Conservation (phyloP, 2,888 invertebrate genomes). For the Chelonus formosanus region DNA sequence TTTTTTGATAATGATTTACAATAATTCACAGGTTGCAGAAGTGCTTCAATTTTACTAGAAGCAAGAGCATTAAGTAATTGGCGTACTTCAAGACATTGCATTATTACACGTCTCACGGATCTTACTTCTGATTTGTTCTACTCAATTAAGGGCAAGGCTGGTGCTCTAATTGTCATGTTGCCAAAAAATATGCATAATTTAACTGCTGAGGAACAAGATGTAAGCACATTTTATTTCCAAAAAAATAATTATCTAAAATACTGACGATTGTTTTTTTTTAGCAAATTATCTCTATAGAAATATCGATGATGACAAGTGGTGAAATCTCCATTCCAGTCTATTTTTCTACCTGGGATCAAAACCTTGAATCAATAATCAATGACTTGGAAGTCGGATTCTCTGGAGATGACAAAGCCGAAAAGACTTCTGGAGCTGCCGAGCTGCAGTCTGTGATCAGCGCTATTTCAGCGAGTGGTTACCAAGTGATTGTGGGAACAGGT, state of each 20-base stretch:
- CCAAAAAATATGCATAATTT: slow-evolving; percentile 77
- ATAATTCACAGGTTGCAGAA: slow-evolving; percentile 75
- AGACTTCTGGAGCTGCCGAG: slow-evolving; percentile 71
- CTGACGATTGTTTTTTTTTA: slow-evolving; percentile 3
- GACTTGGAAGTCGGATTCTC: slow-evolving; percentile 78
- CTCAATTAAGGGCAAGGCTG: slow-evolving; percentile 81
- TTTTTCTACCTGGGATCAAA: slow-evolving; percentile 80
- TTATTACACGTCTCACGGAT: slow-evolving; percentile 82
- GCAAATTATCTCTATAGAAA: slow-evolving; percentile 81
- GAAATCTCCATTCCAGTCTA: slow-evolving; percentile 88
- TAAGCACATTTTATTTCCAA: slow-evolving; percentile 50
- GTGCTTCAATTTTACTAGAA: slow-evolving; percentile 86
- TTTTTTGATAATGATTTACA: slow-evolving; percentile 23
- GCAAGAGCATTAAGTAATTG: slow-evolving; percentile 85
- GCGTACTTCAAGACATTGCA: slow-evolving; percentile 89
- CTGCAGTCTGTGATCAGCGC: slow-evolving; percentile 84
- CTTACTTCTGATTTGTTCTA: slow-evolving; percentile 81
- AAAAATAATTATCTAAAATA: background rate
- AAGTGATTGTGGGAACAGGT: slow-evolving; percentile 83
- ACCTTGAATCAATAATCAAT: slow-evolving; percentile 77
- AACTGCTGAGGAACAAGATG: slow-evolving; percentile 76
- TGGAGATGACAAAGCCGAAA: slow-evolving; percentile 72
- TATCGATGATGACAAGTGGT: slow-evolving; percentile 79
- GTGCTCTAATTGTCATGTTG: slow-evolving; percentile 84
- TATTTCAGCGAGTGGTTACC: slow-evolving; percentile 94